phyloP scores from a whole-genome alignment of 2,113 vertebrate species.

The Gambusia affinis region DNA sequence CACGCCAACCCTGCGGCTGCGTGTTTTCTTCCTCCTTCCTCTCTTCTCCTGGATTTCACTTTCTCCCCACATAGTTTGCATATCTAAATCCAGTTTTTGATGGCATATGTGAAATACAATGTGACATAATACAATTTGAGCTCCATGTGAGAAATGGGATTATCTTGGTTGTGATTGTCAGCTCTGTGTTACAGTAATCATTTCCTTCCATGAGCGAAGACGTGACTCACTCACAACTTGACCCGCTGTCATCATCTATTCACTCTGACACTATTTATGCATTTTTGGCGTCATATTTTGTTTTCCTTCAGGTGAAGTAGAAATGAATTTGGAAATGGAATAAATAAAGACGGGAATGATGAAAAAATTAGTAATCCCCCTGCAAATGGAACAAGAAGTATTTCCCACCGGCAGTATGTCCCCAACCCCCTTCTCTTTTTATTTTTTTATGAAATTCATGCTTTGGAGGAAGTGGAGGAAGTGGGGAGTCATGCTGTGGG shows the following conservation, averaged over 20 bases:
- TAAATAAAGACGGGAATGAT: constrained; percentile 64
- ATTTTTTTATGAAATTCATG: constrained; percentile 12
- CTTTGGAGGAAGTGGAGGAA: constrained; percentile 49
- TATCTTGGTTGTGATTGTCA: constrained; percentile 65
- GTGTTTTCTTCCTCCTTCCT: constrained; percentile 1
- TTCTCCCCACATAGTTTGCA: constrained; percentile 54
- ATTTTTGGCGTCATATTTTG: constrained; percentile 47
- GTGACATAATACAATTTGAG: constrained; percentile 74
- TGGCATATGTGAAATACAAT: constrained; percentile 65
- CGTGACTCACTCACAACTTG: constrained; percentile 67
- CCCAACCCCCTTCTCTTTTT: constrained; percentile 21
- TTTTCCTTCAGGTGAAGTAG: constrained; percentile 67
- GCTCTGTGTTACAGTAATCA: constrained; percentile 66
- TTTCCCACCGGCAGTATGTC: constrained; percentile 52
- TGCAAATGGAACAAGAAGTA: constrained; percentile 71
- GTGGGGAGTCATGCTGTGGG: constrained; percentile 33
- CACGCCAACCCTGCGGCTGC: constrained; percentile 53
- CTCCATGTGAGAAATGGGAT: constrained; percentile 70
- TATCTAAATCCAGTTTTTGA: constrained; percentile 70
- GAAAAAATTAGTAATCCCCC: constrained; percentile 70
- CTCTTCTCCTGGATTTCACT: constrained; percentile 7
- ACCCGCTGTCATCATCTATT: constrained; percentile 66
- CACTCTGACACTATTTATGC: constrained; percentile 60
- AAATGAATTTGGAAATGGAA: constrained; percentile 65
- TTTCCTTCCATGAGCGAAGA: constrained; percentile 57